These are phyloP conservation scores for Berghia stephanieae DNA, from an alignment of 1,140 invertebrate species.

Conservation along the genomic window DNA sequence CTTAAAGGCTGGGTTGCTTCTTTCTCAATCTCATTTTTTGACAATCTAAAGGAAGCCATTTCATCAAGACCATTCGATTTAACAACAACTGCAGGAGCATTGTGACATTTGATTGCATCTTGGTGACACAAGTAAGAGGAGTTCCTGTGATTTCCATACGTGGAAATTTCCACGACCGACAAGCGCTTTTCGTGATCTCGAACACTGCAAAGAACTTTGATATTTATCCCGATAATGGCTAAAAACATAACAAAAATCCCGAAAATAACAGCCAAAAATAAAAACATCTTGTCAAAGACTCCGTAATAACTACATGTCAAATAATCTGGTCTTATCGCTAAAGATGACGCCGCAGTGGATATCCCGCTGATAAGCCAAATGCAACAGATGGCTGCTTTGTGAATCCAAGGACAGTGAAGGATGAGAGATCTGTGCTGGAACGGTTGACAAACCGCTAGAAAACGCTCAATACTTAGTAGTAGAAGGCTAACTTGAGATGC, in stretches of 20 bases:
- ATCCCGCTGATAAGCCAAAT: conserved; percentile 5
- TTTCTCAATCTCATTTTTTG: no score
- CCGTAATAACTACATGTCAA: conserved; percentile 27
- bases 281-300: conserved; percentile 20
- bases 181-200: neutral
- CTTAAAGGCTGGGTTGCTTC: no score
- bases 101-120: no score
- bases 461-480: conserved; percentile 13
- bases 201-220: conserved; percentile 22
- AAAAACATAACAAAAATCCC: conserved; percentile 20
- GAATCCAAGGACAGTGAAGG: neutral
- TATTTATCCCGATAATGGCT: conserved; percentile 16
- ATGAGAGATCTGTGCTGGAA: conserved; percentile 27
- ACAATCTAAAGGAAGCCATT: no score
- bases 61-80: no score
- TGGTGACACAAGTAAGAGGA: no score
- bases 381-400: neutral
- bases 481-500: conserved; percentile 27
- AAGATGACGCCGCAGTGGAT: conserved; percentile 9
- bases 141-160: no score
- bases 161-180: no score
- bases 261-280: conserved; percentile 11
- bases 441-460: conserved; percentile 27
- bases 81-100: no score
- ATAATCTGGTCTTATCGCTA: neutral